These are phyloP conservation scores for Prunella fulvescens DNA, from an alignment of 2,113 vertebrate genomes.

Conservation along the genomic window DNA sequence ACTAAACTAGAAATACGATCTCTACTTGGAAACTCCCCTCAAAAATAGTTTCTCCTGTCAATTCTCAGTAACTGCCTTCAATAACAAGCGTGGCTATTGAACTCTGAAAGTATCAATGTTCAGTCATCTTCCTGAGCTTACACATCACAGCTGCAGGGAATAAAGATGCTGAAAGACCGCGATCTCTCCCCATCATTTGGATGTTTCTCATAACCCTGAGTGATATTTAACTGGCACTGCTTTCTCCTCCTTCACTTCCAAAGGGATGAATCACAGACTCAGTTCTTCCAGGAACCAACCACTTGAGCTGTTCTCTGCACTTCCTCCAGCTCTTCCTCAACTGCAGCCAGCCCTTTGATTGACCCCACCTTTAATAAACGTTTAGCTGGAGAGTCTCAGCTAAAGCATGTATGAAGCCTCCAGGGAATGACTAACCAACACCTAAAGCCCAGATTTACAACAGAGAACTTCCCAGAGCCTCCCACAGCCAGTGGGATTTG, in stretches of 20 bases:
- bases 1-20: slow-evolving; percentile 19
- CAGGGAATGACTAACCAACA: background rate
- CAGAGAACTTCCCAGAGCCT: background rate
- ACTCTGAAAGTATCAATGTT: slow-evolving; percentile 3
- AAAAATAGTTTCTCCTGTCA: slow-evolving; percentile 40
- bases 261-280: slow-evolving; percentile 32
- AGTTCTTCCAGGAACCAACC: slow-evolving; percentile 28
- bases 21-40: slow-evolving; percentile 32
- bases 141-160: slow-evolving; percentile 28
- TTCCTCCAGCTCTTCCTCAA: slow-evolving; percentile 28
- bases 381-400: background rate
- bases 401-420: background rate
- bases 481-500: background rate
- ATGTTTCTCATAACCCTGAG: slow-evolving; percentile 8
- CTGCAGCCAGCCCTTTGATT: slow-evolving; percentile 19
- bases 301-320: slow-evolving; percentile 2
- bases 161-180: background rate
- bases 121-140: slow-evolving; percentile 1
- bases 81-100: slow-evolving; percentile 16
- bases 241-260: slow-evolving; percentile 17
- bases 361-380: slow-evolving; percentile 1
- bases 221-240: slow-evolving; percentile 36
- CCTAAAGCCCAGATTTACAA: background rate
- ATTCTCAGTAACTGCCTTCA: slow-evolving; percentile 1
- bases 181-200: background rate